Conservation (phyloP, 2,888 invertebrate species). For the Drosophila maculinotata region DNA sequence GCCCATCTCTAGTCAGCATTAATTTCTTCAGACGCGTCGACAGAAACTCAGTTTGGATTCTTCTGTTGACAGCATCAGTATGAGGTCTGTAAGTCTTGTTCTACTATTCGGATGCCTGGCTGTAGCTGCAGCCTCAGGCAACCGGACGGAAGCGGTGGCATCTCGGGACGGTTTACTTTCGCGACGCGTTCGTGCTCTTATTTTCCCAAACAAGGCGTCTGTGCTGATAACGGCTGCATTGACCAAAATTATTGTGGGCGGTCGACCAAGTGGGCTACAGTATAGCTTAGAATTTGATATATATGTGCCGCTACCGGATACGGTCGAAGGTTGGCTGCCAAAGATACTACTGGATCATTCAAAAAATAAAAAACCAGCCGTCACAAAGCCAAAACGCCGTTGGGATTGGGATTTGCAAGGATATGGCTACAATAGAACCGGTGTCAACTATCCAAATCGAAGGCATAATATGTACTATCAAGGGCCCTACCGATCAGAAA, state of each 20-base stretch:
- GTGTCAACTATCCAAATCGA: background rate
- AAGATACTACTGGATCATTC: conserved; percentile 36
- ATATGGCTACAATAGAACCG: conserved; percentile 1
- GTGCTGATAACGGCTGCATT: conserved; percentile 68
- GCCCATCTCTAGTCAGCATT: background rate
- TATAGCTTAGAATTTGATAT: conserved; percentile 75
- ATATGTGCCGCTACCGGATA: conserved; percentile 74
- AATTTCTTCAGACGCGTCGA: conserved; percentile 10
- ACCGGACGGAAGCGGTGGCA: conserved; percentile 11
- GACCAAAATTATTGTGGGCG: conserved; percentile 69
- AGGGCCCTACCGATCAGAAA: conserved; percentile 7
- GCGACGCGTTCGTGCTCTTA: conserved; percentile 65
- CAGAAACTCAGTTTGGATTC: conserved; percentile 24
- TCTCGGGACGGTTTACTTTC: conserved; percentile 40
- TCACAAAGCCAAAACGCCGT: conserved; percentile 27
- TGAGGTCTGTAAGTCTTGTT: background rate
- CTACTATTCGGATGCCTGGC: conserved; percentile 3
- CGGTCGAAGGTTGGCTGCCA: conserved; percentile 73
- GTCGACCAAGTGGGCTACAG: conserved; percentile 67
- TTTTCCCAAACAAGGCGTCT: conserved; percentile 70
- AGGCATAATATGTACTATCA: background rate
- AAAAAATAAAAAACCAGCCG: conserved; percentile 4
- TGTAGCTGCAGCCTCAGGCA: background rate
- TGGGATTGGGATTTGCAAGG: conserved; percentile 33
- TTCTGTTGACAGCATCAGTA: conserved; percentile 14